Base-by-base conservation (phyloP, 2,797 vertebrate species). In the Chiroxiphia lanceolata region DNA sequence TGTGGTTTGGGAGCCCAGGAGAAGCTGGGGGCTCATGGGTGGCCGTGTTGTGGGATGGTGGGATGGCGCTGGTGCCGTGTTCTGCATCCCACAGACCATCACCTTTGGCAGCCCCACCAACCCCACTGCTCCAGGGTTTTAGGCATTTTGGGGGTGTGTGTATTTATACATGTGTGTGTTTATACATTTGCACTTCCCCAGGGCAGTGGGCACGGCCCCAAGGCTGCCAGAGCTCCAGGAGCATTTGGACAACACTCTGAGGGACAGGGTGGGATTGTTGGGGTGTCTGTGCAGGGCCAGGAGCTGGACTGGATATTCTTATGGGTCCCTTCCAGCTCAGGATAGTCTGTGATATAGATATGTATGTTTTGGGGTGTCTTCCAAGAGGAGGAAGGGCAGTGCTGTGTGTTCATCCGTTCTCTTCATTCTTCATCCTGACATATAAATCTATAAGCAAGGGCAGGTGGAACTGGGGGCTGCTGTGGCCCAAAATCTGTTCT, bases 371-470 rank as follows among this genome's bases (percentile, higher is more conserved):
- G 36, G 23, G 2, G 8, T 16, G 7, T 26, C 34, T 45, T 47
- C 16, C 9, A 3, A 21, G 47, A 40, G 72, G 38, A 63, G 36
- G 56, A 36, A 22, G 54, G 36, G 69, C 19, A 4, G 15, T 18
- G 67, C 18, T 0, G 3, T 1, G 14, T 1, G 1, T 23, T 53
- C 36, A 8, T 19, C 54, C 22, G 44, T 25, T 4, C 13, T 20
- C 50, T 44, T 23, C 3, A 4, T 38, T n/a, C 60, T 19, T 20
- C 22, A 3, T 40, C 59, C 53, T 2, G 0, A 34, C 0, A 1
- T 4, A 15, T 0, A 3, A 16, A 9, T 15, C 33, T 0, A 1
- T 17, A 22, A 33, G 6, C 10, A 0, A 6, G 50, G 51, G 8
- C 3, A 3, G 64, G 29, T 50, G 79, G 31, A 1, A 5, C 8